Base-by-base conservation (phyloP, 2,888 invertebrate genomes). In the Rosalia funebris region DNA sequence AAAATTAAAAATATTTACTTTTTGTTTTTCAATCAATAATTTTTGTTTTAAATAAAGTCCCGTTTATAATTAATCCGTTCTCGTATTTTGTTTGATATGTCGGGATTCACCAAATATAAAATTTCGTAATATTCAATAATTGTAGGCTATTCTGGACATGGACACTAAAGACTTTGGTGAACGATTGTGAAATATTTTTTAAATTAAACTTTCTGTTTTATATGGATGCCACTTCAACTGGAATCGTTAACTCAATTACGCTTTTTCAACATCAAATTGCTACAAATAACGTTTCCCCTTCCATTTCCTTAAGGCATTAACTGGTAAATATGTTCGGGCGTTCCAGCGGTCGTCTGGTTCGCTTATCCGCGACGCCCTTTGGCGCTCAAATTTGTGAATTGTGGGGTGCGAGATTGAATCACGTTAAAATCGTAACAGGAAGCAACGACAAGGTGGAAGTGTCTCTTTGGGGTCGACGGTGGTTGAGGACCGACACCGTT, bases 231-330 rank as follows among this genome's bases (percentile, higher is more conserved):
- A n/a, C n/a, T 9, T 12, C 34, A 17, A 36, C 32, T 36, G 12
- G 19, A 15, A 15, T 12, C n/a, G 17, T 12, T 48, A 48, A 48
- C 19, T 9, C 19, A 11, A 48, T 48, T 48, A 17, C 14, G 16
- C 15, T 19, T 48, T 48, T 76, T 52, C 39, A 54, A 59, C 32
- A 32, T 48, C 47, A 73, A 69, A 71, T 71, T 71, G 73, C 71
- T 75, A 73, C 75, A 77, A 76, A 71, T 70, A 66, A 62, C 67
- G 69, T 71, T 71, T 67, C 60, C 69, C 69, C 71, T 68, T 71
- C 72, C 69, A 72, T 72, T 72, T 72, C 72, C 72, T 70, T 66
- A 66, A 68, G 61, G 69, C 68, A 71, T 72, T 69, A 70, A 52
- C 48, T 64, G 62, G 55, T 63, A 66, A 68, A 69, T 62, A 67